Base-by-base conservation (phyloP, 2,888 invertebrate genomes). In the Saturnia japonica region DNA sequence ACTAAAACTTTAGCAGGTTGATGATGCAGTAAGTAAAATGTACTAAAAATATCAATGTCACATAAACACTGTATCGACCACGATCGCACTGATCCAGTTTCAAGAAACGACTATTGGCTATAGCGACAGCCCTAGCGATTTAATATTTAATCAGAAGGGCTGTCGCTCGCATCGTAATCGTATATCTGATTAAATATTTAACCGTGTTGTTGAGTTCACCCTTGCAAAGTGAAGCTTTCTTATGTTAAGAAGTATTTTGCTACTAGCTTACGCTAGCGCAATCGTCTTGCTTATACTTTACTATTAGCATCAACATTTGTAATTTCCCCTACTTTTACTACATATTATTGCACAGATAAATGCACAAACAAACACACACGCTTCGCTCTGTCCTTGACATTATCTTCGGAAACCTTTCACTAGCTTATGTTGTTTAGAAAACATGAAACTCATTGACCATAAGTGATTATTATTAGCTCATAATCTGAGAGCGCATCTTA, bases 61-160 rank as follows among this genome's bases (percentile, higher is more conserved):
- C 57, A 25, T 22, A 14, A 60, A 12, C 57, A 60, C 57, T 14
- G 25, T 25, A 19, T 28, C 28, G 25, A 60, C 1, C 28, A 9
- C 57, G 28, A 28, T 28, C 14, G 28, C 12, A 25, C 57, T 25
- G 28, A 64, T 64, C 40, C n/a, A 64, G 40, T 64, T 34, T 64
- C 19, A 64, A 19, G 9, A n/a, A 40, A 64, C 34, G 64, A n/a
- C 64, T 34, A 47, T 60, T 34, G 9, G 64, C 40, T n/a, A 76
- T 76, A 76, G 71, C 14, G 68, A 60, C 72, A 75, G 68, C 74
- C 74, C 75, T 74, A 69, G 22, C 67, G 16, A 43, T 67, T 76
- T 69, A 74, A 76, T 75, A 74, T 77, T 76, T 73, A n/a, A 76
- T 71, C 72, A 43, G 57, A 66, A 74, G 71, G 71, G 71, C 51